phyloP scores from a whole-genome alignment of 2,113 vertebrate genomes.

The Prunella fulvescens region DNA sequence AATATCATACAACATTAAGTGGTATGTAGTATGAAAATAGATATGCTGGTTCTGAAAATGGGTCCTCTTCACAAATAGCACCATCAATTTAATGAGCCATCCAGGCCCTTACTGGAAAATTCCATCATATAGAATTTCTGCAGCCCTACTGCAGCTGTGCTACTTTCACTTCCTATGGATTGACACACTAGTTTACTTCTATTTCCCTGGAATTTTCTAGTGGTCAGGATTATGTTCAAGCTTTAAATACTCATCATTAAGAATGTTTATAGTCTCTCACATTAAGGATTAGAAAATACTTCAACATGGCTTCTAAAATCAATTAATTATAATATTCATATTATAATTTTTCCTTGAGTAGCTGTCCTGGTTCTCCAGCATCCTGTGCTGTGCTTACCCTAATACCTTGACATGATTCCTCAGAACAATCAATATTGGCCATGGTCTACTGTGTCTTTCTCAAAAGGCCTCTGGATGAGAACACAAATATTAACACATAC shows the following conservation, averaged over 20 bases:
- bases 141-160: neutral
- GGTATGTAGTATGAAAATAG: neutral
- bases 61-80: neutral
- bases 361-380: neutral
- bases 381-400: neutral
- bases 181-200: neutral
- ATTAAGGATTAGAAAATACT: neutral
- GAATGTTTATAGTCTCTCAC: neutral
- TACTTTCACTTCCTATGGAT: neutral
- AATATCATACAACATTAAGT: neutral
- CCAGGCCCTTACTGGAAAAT: neutral
- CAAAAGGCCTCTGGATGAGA: neutral
- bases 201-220: neutral
- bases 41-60: neutral
- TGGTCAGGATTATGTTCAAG: neutral
- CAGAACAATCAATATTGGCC: neutral
- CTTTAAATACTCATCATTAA: neutral
- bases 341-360: neutral
- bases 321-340: neutral
- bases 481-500: neutral
- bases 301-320: neutral
- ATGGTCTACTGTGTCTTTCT: neutral
- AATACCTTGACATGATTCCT: neutral
- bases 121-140: neutral
- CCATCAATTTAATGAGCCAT: neutral